Evolutionary conservation across 2,888 invertebrate species (phyloP), one percentile per base, ranked within the genome.

Genomic region (Didymodactylos carnosus): DNA sequence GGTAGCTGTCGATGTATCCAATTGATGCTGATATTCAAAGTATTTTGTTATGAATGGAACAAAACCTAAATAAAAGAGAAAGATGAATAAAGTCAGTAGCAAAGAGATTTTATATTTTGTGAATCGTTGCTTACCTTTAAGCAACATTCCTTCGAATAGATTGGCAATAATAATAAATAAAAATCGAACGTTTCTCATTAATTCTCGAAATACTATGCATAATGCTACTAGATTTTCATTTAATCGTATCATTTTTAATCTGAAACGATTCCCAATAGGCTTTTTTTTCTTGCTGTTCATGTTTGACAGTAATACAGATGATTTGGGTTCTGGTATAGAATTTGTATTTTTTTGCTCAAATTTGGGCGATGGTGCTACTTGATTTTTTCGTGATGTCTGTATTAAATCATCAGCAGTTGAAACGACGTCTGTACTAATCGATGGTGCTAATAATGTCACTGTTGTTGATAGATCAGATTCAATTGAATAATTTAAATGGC

Each of bases 1-100:
- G n/a, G 74, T 74, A 13, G 74, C 74, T n/a, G 53, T 74, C 25
- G 71, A 53, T 10, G 71, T 53, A 16, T 49, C 46, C 40, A 74
- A 27, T 71, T 71, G 49, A 49, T 53, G 53, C 35, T 74, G 71
- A 27, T 74, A 71, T 46, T 74, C 71, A 23, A 74, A 69, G 40
- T 70, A 74, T 41, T 74, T 74, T 14, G 74, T 71, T 14, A 74
- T 23, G 62, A 71, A 70, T 39, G 71, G 71, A 3, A 29, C 46
- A n/a, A 74, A 71, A 35, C 74, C 74, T 74, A 35, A 3, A 62
- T 13, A 49, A 6, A 25, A 25, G 11, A 0, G 0, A 49, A 13
- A 16, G 23, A 19, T 49, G n/a, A 13, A 25, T 13, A n/a, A n/a
- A n/a, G n/a, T n/a, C 6, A 19, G 5, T 43, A 43, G 7, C n/a